A percentile compares a stretch with the other conserved stretches of the same genome.
Conservation (phyloP, 2,113 vertebrate genomes). For the Diphyllodes magnificus region DNA sequence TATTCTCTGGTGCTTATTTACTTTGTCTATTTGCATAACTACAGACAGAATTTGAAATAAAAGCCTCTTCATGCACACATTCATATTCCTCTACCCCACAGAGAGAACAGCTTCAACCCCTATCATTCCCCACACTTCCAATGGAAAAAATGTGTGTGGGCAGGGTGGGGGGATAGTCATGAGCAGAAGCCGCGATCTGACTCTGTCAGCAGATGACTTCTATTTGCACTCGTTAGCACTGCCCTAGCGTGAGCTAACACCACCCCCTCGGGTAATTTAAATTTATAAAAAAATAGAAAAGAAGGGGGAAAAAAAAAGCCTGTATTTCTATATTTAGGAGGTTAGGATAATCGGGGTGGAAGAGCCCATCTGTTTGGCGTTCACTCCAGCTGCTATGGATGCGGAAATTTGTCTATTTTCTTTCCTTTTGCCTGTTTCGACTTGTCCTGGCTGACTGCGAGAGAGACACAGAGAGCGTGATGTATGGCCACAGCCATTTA, state of each 20-base stretch:
- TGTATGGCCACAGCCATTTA: not conserved
- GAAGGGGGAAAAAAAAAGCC: not conserved
- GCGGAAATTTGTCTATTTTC: slow-evolving; percentile 68
- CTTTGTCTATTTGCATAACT: not conserved
- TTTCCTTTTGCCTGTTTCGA: slow-evolving; percentile 48
- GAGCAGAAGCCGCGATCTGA: slow-evolving; percentile 45
- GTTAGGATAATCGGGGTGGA: slow-evolving; percentile 82
- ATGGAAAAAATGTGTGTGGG: not conserved
- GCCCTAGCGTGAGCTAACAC: slow-evolving; percentile 74
- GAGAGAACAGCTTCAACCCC: not conserved
- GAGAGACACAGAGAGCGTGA: not conserved
- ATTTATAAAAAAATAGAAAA: slow-evolving; percentile 57
- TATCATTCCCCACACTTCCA: not conserved
- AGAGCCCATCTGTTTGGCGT: slow-evolving; percentile 81
- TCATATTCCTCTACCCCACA: not conserved
- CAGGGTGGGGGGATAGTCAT: slow-evolving; percentile 5
- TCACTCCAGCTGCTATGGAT: slow-evolving; percentile 78
- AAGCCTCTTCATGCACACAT: not conserved
- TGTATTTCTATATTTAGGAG: slow-evolving; percentile 83
- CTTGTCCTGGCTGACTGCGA: slow-evolving; percentile 44
- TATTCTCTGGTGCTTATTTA: not conserved
- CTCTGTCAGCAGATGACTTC: slow-evolving; percentile 74
- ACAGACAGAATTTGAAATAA: not conserved
- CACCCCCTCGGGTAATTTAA: slow-evolving; percentile 80
- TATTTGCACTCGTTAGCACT: slow-evolving; percentile 77